Base-by-base conservation (phyloP, 2,888 invertebrate species). In the Pteria penguin region DNA sequence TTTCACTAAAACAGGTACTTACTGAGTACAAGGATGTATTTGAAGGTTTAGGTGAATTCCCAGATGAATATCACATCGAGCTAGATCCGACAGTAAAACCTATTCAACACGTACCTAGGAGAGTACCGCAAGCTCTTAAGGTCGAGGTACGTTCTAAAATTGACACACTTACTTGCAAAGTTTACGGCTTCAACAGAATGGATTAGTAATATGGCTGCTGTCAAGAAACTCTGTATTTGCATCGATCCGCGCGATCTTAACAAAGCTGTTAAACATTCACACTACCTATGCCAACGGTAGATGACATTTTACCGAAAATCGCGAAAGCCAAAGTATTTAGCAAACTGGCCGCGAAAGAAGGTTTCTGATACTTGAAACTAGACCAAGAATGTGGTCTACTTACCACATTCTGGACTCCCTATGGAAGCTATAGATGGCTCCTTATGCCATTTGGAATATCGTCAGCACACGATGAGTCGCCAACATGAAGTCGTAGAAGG, bases 301-400 rank as follows among this genome's bases (percentile, higher is more conserved):
- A 82, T 45, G 79, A 82, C 62, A 71, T 82, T 11, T 67, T 72
- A 65, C 54, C 79, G 5, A 32, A 71, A 54, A 75, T 81, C 36
- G 63, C 63, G n/a, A 52, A 54, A 60, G 79, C 79, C 4, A 79
- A 79, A 68, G 58, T 67, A 29, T 82, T 83, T 62, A 67, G 61
- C 14, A 82, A 82, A 45, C 31, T 80, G 24, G 83, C 83, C 65
- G 83, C 82, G 0, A 75, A 72, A 18, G 66, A 55, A 29, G 79
- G 79, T 2, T 83, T 82, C 68, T 83, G 77, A 70, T 82, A 84
- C 36, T 69, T 83, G 36, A 74, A 78, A 55, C 57, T 83, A 36
- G 71, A 78, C 26, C 63, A 80, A 45, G 36, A 65, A 11, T 75
- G 73, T 26, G 76, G 78, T 11, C 55, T 68, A 55, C 66, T 83